A percentile compares a stretch with the other conserved stretches of the same genome.
These are phyloP conservation scores for Gobiocypris rarus DNA, from an alignment of 2,113 vertebrate genomes.

Conservation along the genomic window DNA sequence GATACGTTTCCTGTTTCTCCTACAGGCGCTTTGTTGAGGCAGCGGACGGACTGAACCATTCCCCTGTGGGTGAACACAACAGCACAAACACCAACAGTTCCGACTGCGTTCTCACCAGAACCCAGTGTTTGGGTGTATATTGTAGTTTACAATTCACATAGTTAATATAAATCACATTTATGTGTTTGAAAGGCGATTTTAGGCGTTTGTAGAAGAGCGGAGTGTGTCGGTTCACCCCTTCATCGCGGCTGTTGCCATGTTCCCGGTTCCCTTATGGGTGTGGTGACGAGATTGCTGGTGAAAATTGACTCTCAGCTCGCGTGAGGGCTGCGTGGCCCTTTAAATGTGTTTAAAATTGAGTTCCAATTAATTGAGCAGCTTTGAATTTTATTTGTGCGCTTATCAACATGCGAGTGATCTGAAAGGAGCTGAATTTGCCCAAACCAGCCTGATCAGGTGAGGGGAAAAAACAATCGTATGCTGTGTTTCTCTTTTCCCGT, in stretches of 20 bases:
- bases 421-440: slow-evolving; percentile 59
- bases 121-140: fast-evolving
- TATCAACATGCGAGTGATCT: slow-evolving; percentile 68
- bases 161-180: neutral
- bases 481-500: slow-evolving; percentile 1
- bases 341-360: slow-evolving; percentile 58
- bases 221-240: slow-evolving; percentile 58
- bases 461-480: slow-evolving; percentile 5
- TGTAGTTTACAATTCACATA: fast-evolving
- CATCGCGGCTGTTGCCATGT: slow-evolving; percentile 76
- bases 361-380: slow-evolving; percentile 53
- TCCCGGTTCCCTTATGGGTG: slow-evolving; percentile 82
- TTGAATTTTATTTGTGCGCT: slow-evolving; percentile 52
- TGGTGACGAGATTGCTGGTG: slow-evolving; percentile 78
- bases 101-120: neutral
- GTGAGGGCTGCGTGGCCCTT: slow-evolving; percentile 49
- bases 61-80: slow-evolving; percentile 30
- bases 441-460: slow-evolving; percentile 29
- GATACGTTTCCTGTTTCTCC: slow-evolving; percentile 74
- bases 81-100: neutral
- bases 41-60: slow-evolving; percentile 74
- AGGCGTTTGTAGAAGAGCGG: neutral
- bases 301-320: slow-evolving; percentile 70
- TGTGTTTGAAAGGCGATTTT: neutral
- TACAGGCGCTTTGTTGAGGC: slow-evolving; percentile 71